Conservation (phyloP, 2,113 vertebrate species). For the Hydrolagus affinis region DNA sequence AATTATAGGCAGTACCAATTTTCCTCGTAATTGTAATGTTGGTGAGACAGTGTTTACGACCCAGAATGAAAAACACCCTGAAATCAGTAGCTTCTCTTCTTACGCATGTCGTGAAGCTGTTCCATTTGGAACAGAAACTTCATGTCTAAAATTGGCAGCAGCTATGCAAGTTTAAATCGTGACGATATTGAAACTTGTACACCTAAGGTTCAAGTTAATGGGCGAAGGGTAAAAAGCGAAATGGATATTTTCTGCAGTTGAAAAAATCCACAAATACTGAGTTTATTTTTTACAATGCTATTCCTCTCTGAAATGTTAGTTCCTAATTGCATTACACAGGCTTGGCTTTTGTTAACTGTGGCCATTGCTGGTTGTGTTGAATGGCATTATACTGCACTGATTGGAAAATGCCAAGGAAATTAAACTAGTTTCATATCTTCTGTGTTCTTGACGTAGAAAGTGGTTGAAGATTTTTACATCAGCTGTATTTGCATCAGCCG, state of each 20-base stretch:
- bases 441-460: not conserved
- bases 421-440: not conserved
- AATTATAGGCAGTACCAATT: not conserved
- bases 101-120: not conserved
- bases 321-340: too few species aligned
- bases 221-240: not conserved
- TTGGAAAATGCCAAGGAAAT: not conserved
- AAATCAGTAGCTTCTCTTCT: too few species aligned
- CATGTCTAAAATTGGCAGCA: not conserved
- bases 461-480: not conserved
- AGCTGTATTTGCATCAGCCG: not conserved
- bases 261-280: too few species aligned
- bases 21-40: not conserved
- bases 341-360: not conserved
- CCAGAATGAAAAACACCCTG: not conserved
- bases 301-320: too few species aligned
- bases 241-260: too few species aligned
- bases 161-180: not conserved
- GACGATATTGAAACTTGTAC: not conserved
- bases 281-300: too few species aligned
- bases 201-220: not conserved
- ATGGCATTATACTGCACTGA: not conserved
- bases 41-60: not conserved
- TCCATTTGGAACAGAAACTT: not conserved
- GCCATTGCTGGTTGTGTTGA: not conserved